phyloP scores from a whole-genome alignment of 2,113 vertebrate species.

The Artemisiospiza belli region DNA sequence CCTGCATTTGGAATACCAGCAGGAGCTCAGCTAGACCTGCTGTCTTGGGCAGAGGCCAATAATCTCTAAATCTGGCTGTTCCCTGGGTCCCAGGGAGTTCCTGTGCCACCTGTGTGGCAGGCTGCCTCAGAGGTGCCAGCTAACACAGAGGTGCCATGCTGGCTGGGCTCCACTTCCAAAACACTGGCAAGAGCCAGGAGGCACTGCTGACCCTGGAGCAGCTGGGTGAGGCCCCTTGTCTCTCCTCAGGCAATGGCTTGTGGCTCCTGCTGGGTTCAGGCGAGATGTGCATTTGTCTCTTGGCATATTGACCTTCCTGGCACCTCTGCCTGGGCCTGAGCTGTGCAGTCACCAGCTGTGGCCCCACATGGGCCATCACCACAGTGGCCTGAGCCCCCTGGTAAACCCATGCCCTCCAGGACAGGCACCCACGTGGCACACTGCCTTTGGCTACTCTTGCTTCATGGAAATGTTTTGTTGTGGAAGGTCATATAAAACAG shows the following conservation, averaged over 20 bases:
- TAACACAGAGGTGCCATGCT: not conserved
- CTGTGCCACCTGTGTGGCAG: not conserved
- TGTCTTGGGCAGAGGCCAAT: not conserved
- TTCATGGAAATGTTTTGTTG: not conserved
- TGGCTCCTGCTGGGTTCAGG: fast-evolving
- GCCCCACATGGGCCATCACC: not conserved
- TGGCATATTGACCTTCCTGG: not conserved
- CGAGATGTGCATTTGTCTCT: not conserved
- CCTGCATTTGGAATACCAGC: not conserved
- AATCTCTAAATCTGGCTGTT: not conserved
- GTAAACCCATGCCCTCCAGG: not conserved
- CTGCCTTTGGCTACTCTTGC: not conserved
- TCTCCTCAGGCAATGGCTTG: not conserved
- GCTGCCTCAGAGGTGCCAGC: not conserved
- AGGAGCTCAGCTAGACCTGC: not conserved
- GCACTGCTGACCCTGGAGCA: not conserved
- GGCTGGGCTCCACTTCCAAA: not conserved
- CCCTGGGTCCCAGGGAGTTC: not conserved
- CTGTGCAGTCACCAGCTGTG: not conserved
- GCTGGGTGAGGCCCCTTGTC: not conserved
- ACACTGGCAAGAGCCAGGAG: not conserved
- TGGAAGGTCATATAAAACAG: fast-evolving
- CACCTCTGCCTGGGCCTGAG: fast-evolving
- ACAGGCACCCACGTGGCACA: not conserved
- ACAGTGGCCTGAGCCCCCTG: not conserved